These are phyloP conservation scores for Temnothorax longispinosus DNA, from an alignment of 1,140 invertebrate species.

Conservation along the genomic window DNA sequence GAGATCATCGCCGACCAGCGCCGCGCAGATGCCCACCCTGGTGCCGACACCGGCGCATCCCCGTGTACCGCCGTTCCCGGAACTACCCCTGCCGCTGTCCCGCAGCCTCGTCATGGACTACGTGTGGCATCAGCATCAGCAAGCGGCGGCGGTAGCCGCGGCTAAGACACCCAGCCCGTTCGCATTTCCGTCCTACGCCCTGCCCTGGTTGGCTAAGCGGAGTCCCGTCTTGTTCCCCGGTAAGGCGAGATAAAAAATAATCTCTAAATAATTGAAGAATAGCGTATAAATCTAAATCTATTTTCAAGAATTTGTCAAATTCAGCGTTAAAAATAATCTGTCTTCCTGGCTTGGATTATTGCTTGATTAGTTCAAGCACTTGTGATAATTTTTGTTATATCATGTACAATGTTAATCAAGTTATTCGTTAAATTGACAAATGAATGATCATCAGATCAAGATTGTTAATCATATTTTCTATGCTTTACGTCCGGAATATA, in stretches of 20 bases:
- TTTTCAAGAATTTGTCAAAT: not conserved
- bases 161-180: slow-evolving; percentile 82
- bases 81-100: slow-evolving; percentile 87
- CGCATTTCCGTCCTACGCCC: slow-evolving; percentile 87
- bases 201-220: slow-evolving; percentile 87
- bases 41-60: slow-evolving; percentile 82
- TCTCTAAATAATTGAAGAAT: not conserved
- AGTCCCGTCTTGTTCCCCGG: slow-evolving; percentile 86
- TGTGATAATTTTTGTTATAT: not conserved
- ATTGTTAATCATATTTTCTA: not conserved
- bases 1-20: slow-evolving; percentile 77
- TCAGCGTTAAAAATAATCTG: not conserved
- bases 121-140: slow-evolving; percentile 88
- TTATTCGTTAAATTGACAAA: not conserved
- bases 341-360: not conserved
- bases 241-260: slow-evolving; percentile 62
- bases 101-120: slow-evolving; percentile 89
- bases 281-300: not conserved
- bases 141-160: slow-evolving; percentile 84
- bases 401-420: not conserved
- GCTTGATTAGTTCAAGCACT: not conserved
- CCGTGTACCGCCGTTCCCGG: slow-evolving; percentile 87
- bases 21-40: slow-evolving; percentile 77
- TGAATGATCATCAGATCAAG: not conserved
- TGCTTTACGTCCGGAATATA: not conserved